Percentiles rank a stretch among this genome's conserved stretches.
These are phyloP conservation scores for Platorchestia sp. DNA, from an alignment of 1,140 invertebrate species.

Conservation along the genomic window DNA sequence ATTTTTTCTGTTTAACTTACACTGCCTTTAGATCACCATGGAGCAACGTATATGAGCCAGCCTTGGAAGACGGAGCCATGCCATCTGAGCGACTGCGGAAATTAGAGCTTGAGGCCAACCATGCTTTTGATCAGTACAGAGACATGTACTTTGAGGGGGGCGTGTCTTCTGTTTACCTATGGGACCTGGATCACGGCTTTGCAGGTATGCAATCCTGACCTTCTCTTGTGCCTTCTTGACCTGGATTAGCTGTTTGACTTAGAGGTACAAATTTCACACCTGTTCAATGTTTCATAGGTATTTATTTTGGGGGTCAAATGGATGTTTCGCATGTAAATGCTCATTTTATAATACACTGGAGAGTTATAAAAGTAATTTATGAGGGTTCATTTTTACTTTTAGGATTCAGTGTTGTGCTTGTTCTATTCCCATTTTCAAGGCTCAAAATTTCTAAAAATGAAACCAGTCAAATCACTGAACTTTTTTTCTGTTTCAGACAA, in stretches of 20 bases:
- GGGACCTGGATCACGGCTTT: slow-evolving; percentile 99
- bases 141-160: slow-evolving; percentile 99
- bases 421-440: too few relatives aligned
- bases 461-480: too few relatives aligned
- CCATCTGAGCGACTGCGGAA: slow-evolving; percentile 96
- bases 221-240: not conserved
- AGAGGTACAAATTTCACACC: not conserved
- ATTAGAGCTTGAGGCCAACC: slow-evolving; percentile 97
- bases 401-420: too few relatives aligned
- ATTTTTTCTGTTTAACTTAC: not conserved
- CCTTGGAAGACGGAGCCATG: slow-evolving; percentile 97
- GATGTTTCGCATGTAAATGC: too few relatives aligned
- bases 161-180: slow-evolving; percentile 98
- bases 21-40: slow-evolving; percentile 88
- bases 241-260: slow-evolving; percentile 10
- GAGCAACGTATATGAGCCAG: slow-evolving; percentile 99
- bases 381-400: too few relatives aligned
- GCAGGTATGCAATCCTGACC: slow-evolving; percentile 77
- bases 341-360: too few relatives aligned
- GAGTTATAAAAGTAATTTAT: too few relatives aligned
- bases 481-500: too few relatives aligned
- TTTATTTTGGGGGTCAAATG: too few relatives aligned
- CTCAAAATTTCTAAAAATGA: too few relatives aligned
- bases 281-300: not conserved
- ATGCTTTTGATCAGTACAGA: slow-evolving; percentile 98